Percentiles rank a stretch among this genome's conserved stretches.
phyloP scores from a whole-genome alignment of 2,113 vertebrate species.

The Zosterops japonicus region DNA sequence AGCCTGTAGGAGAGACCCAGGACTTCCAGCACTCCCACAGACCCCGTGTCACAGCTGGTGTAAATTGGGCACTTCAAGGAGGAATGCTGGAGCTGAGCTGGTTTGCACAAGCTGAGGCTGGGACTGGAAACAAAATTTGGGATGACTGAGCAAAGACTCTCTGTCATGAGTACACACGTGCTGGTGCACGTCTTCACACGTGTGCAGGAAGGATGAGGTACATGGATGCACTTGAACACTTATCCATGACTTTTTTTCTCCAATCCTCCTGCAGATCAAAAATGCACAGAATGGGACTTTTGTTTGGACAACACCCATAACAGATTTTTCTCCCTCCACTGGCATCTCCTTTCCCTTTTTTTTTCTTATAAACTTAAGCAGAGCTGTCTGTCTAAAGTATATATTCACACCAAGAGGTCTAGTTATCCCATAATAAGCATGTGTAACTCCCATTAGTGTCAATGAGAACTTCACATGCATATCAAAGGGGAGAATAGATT shows the following conservation, averaged over 20 bases:
- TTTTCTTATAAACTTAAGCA: slow-evolving; percentile 9
- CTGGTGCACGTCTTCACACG: fast-evolving
- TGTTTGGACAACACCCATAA: slow-evolving; percentile 56
- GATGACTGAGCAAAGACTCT: background rate
- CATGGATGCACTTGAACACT: background rate
- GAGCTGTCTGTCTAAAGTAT: slow-evolving; percentile 63
- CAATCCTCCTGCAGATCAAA: background rate
- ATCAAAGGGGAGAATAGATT: slow-evolving; percentile 71
- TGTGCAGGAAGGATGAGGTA: background rate
- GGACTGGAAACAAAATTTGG: background rate
- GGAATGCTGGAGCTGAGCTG: background rate
- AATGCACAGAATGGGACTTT: slow-evolving; percentile 15
- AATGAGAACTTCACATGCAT: slow-evolving; percentile 68
- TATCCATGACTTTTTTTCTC: background rate
- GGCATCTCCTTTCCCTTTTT: background rate
- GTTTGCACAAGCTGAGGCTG: background rate
- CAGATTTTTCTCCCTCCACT: background rate
- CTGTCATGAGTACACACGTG: fast-evolving
- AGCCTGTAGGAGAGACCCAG: background rate
- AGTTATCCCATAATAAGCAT: slow-evolving; percentile 61
- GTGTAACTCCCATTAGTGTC: slow-evolving; percentile 65
- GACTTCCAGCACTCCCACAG: background rate
- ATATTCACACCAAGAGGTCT: slow-evolving; percentile 64
- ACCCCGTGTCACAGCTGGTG: background rate
- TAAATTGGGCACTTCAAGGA: background rate